Evolutionary conservation across 2,797 vertebrate species (phyloP), one percentile per base, ranked within the genome.

Genomic region (Spheniscus humboldti): DNA sequence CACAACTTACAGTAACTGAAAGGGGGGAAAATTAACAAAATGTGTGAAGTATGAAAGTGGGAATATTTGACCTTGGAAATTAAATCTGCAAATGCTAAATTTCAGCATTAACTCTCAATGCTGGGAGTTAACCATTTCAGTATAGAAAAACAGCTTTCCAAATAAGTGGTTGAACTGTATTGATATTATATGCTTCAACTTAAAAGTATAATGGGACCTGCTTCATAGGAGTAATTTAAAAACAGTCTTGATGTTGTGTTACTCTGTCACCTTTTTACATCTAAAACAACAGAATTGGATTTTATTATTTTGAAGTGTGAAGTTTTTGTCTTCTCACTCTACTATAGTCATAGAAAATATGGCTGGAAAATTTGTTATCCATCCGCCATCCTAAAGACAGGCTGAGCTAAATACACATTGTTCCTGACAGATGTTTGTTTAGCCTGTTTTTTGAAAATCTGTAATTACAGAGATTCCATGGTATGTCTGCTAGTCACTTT

Each of bases 371-470:
- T 7, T 24, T 85, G 39, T 89, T 90, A 39, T 45, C 56, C 56
- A 8, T 69, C 27, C 1, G 0, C 67, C 6, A 13, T 68, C n/a
- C 47, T 72, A 39, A 93, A 66, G 43, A 53, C 39, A 57, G 60
- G 41, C 81, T 77, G 63, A 74, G 60, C 71, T 96, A 87, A 95
- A 77, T 91, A 89, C 74, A 50, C 17, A 23, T 89, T 6, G 2
- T 74, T 91, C 56, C 52, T 73, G 84, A 68, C 66, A 92, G 88
- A 96, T 94, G 89, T 94, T 94, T 94, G 59, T 94, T 93, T 92
- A 87, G 68, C 67, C 71, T 79, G 56, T 48, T 92, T 88, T 89
- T 92, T 43, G 6, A 64, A 88, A 94, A 85, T 92, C 71, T 77
- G 71, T 94, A 87, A 92, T 96, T 95, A 74, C 11, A 82, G 74